Evolutionary conservation across 1,140 invertebrate species (phyloP).

Genomic region (Saccostrea cuccullata): DNA sequence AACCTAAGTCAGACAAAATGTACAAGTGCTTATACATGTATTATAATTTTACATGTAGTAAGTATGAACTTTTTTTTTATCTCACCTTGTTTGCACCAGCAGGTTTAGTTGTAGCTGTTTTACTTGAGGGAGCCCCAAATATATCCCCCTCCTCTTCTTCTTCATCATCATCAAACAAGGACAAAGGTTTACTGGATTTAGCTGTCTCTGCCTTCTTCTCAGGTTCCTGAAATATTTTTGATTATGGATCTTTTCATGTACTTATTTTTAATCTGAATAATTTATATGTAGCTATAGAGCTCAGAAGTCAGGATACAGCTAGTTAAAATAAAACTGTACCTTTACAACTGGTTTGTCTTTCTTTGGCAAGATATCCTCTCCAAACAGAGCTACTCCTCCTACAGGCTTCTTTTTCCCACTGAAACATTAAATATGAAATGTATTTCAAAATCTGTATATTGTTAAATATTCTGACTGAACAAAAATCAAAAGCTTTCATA

Average conservation of each 20-base stretch:
- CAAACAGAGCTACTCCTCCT: constrained; percentile 71
- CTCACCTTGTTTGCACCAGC: constrained; percentile 1
- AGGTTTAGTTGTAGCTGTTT: neutral
- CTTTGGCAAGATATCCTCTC: constrained; percentile 65
- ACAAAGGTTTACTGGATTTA: constrained; percentile 56
- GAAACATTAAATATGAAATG: neutral
- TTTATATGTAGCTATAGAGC: no score
- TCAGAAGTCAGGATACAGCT: no score
- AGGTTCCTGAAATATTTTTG: neutral
- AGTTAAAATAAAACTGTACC: neutral
- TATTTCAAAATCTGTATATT: no score
- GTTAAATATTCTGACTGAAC: no score
- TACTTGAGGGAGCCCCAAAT: constrained; percentile 41
- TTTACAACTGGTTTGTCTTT: constrained; percentile 51
- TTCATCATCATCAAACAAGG: constrained; percentile 64
- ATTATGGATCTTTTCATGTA: no score
- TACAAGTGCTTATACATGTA: no score
- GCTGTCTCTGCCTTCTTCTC: constrained; percentile 41
- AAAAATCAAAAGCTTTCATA: no score
- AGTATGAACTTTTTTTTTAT: no score
- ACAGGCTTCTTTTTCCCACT: constrained; percentile 70
- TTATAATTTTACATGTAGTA: no score
- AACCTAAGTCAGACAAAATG: no score
- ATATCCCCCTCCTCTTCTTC: constrained; percentile 58
- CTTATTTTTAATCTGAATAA: no score